These are phyloP conservation scores for Achlya flavicornis DNA, from an alignment of 2,888 invertebrate genomes.

Conservation along the genomic window DNA sequence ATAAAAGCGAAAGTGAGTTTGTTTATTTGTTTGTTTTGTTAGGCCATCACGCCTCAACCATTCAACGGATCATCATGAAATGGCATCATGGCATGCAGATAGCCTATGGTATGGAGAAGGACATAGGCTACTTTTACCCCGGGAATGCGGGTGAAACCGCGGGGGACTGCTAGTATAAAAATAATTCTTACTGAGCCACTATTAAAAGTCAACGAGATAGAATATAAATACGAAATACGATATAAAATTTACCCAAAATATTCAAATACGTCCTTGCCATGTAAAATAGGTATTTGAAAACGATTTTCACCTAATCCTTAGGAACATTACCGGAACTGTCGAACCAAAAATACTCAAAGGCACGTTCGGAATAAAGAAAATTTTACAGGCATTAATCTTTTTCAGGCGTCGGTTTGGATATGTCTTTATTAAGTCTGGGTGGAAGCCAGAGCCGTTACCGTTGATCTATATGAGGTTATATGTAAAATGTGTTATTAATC, in stretches of 20 bases:
- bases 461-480: slow-evolving; percentile 27
- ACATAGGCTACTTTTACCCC: too few relatives aligned
- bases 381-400: slow-evolving; percentile 44
- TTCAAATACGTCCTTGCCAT: slow-evolving; percentile 7
- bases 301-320: slow-evolving; percentile 29
- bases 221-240: too few relatives aligned
- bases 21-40: too few relatives aligned
- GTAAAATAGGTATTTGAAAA: slow-evolving; percentile 31
- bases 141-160: too few relatives aligned
- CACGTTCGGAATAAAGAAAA: slow-evolving; percentile 20
- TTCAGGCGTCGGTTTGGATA: slow-evolving; percentile 47
- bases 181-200: too few relatives aligned
- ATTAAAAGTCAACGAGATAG: too few relatives aligned
- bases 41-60: too few relatives aligned
- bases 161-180: too few relatives aligned
- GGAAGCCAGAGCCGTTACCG: slow-evolving; percentile 40
- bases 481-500: slow-evolving; percentile 14
- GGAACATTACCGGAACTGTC: slow-evolving; percentile 28
- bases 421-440: slow-evolving; percentile 52
- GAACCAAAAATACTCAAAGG: slow-evolving; percentile 21
- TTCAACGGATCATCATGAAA: too few relatives aligned
- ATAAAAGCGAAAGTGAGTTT: too few relatives aligned
- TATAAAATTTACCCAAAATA: background rate
- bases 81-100: too few relatives aligned
- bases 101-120: too few relatives aligned